Conservation (phyloP, 2,113 vertebrate genomes). For the Castor canadensis region DNA sequence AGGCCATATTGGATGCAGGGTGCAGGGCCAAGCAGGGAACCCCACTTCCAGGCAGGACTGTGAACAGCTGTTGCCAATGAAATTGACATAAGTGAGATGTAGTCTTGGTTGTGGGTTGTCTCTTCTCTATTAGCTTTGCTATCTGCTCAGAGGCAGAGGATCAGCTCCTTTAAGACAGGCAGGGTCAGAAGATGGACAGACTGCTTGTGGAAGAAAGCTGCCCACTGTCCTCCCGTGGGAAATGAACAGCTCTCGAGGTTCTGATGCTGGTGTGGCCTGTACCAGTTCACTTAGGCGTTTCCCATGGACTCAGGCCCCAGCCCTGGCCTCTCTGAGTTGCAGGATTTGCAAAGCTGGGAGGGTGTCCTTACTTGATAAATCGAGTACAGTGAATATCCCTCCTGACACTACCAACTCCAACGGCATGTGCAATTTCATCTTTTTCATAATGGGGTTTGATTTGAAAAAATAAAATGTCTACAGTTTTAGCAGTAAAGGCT, state of each 20-base stretch:
- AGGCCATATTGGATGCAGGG: rapidly evolving
- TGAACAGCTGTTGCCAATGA: neutral
- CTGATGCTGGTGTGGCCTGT: neutral
- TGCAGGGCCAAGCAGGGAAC: neutral
- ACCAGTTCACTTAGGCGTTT: neutral
- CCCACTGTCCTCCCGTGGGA: neutral
- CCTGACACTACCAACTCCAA: too few species aligned
- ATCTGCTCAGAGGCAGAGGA: neutral
- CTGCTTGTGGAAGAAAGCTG: neutral
- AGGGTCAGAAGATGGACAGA: neutral
- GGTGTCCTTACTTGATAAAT: neutral
- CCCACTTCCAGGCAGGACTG: neutral
- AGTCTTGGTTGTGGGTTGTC: neutral
- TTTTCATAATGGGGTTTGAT: neutral
- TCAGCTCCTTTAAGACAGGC: too few species aligned
- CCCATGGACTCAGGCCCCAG: neutral
- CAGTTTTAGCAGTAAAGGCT: neutral
- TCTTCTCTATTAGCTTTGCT: neutral
- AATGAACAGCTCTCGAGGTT: neutral
- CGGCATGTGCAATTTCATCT: neutral
- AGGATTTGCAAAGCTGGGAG: neutral
- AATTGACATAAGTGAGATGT: rapidly evolving
- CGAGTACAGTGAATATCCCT: neutral
- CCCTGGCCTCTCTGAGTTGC: neutral
- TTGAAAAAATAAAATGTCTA: neutral